Evolutionary conservation across 2,888 invertebrate genomes (phyloP).

Genomic region (Phania funesta): DNA sequence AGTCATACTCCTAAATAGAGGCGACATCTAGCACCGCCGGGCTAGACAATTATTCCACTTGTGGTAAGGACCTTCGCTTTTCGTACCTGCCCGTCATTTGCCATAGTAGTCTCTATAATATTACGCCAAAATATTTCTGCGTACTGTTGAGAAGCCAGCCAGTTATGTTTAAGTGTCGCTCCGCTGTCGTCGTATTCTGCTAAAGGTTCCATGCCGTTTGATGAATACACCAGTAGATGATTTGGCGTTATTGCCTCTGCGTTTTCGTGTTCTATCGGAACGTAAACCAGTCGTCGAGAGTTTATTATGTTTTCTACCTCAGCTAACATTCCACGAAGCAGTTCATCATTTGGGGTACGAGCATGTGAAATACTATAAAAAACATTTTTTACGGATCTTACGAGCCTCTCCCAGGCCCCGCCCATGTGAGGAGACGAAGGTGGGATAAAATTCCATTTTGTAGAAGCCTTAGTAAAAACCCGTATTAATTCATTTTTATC

Average conservation of each 20-base stretch:
- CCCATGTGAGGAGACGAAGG: slow-evolving; percentile 59
- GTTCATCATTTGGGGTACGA: no score
- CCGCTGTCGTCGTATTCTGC: no score
- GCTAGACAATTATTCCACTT: no score
- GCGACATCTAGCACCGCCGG: no score
- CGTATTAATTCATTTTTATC: slow-evolving; percentile 8
- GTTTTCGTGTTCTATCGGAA: slow-evolving; percentile 40
- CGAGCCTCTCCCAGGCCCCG: no score
- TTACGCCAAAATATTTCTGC: no score
- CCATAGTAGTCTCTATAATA: no score
- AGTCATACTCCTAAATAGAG: no score
- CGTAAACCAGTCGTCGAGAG: slow-evolving; percentile 49
- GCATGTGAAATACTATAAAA: slow-evolving; percentile 59
- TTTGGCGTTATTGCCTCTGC: slow-evolving; percentile 70
- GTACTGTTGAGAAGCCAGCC: no score
- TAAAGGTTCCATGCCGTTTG: slow-evolving; percentile 58
- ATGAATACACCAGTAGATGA: slow-evolving; percentile 68
- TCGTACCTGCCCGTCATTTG: no score
- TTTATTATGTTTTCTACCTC: slow-evolving; percentile 66
- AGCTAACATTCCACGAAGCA: background rate
- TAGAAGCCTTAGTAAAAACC: slow-evolving; percentile 28
- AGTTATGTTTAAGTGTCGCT: no score
- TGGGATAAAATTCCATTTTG: slow-evolving; percentile 67
- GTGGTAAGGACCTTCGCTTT: no score
- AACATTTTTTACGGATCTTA: slow-evolving; percentile 61